Evolutionary conservation across 2,888 invertebrate species (phyloP), one percentile per base, ranked within the genome.

Genomic region (Eutolmus rufibarbis): DNA sequence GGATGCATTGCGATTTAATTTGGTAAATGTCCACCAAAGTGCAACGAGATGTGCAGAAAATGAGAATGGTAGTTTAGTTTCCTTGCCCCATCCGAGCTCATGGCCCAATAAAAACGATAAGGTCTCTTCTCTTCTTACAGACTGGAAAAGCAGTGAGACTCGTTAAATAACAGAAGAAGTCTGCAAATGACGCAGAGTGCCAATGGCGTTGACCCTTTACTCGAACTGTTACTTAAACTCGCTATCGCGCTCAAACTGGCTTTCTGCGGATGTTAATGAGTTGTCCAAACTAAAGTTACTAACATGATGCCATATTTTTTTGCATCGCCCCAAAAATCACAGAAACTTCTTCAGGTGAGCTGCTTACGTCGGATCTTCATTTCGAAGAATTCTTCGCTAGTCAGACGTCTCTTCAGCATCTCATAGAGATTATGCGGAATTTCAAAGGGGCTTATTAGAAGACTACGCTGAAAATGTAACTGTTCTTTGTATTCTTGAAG

Each of bases 261-360:
- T 81, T 81, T 81, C 81, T 81, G 23, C 28, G 51, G 81, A 81
- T 81, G 81, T 81, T 81, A 81, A 81, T 81, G 81, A 81, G 81
- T 56, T 81, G 81, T 81, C 31, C 81, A 56, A 81, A 51, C 81
- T 23, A 51, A 56, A 78, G 31, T 51, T 81, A 81, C 28, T 51
- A 51, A 31, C 81, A 34, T 16, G 81, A 40, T 51, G 81, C 51
- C 81, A 81, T 34, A 81, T 31, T 81, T 46, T 81, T 81, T 81
- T 81, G 81, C 81, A 81, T 56, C 81, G 23, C 51, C 43, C 51
- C 16, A 66, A 66, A 66, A 23, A 66, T 23, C 28, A 19, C 12
- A 23, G 4, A 66, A 57, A 19, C 28, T 12, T 23, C 28, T 66
- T 19, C 66, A 28, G 23, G 28, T 66, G 66, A 66, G 66, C 14